Evolutionary conservation across 1,140 invertebrate species (phyloP), one percentile per base, ranked within the genome.

Genomic region (Bombus vancouverensis): DNA sequence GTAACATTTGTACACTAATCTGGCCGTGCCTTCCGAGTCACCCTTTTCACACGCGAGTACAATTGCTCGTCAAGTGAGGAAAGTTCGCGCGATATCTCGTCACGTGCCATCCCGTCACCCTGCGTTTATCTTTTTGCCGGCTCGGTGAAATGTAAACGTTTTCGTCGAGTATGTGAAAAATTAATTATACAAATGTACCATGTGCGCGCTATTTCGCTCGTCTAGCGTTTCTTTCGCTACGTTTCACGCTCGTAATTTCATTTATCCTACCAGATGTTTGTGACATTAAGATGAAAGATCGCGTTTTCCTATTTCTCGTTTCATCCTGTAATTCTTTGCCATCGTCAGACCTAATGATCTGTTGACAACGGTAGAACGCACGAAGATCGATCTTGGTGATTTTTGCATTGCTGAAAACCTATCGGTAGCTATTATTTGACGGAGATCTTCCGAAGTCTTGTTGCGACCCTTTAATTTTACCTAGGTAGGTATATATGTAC

Each of bases 1-100:
- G 75, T 39, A 42, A 65, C 75, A 65, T 65, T 78, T 78, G 57
- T 25, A n/a, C 75, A 13, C 37, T 78, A 65, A 78, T 78, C 59
- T 78, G 28, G 28, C 12, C 25, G 25, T 39, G 37, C 59, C 57
- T 78, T 78, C 37, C 73, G 34, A 75, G 22, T 57, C 47, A 28
- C n/a, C 75, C 22, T 57, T 15, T 59, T 66, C 75, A 32, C 57
- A 25, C 37, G 57, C 34, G 2, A 39, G 18, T 42, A 65, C 37
- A 78, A 59, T 39, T 76, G 47, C 74, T 37, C 47, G 74, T 25
- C 9, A 62, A 15, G 42, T 13, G n/a, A 32, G 39, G 15, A 47
- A 73, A 32, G 28, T 37, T n/a, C 1, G 71, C 53, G 44, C 53
- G 57, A 62, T 34, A 34, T 39, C 53, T 76, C 74, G 47, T 53